phyloP scores from a whole-genome alignment of 2,797 vertebrate genomes.

The Antennarius maculatus region DNA sequence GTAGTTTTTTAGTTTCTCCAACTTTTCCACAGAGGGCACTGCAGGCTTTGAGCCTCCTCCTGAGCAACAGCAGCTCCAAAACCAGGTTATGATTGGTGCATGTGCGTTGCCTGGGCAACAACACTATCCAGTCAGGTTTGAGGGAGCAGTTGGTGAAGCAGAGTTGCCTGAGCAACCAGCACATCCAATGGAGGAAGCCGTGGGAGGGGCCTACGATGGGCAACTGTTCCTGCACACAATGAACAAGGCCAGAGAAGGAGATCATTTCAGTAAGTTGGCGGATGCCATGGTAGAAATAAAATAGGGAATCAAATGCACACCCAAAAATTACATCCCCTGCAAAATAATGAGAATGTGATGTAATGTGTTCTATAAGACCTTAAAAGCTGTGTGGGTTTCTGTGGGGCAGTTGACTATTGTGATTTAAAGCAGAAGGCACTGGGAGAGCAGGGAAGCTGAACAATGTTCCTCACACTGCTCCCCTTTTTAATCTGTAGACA shows the following conservation, averaged over 20 bases:
- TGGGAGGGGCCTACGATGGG: conserved; percentile 39
- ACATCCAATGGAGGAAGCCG: conserved; percentile 53
- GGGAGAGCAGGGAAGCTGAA: background rate
- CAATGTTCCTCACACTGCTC: background rate
- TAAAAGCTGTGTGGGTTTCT: background rate
- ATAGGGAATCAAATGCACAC: background rate
- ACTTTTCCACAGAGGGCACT: conserved; percentile 72
- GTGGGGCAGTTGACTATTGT: background rate
- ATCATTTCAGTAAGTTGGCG: conserved; percentile 71
- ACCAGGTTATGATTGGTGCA: conserved; percentile 61
- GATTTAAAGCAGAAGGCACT: background rate
- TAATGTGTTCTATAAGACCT: background rate
- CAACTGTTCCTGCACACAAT: conserved; percentile 68
- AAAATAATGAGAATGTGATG: background rate
- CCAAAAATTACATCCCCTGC: background rate
- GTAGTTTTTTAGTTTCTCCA: conserved; percentile 52
- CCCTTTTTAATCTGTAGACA: conserved; percentile 63
- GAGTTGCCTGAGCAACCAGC: conserved; percentile 72
- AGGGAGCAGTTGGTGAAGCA: conserved; percentile 51
- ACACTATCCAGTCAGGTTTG: conserved; percentile 64
- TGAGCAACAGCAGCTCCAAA: conserved; percentile 67
- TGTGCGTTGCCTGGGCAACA: conserved; percentile 71
- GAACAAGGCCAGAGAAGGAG: conserved; percentile 56
- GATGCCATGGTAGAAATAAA: conserved; percentile 5
- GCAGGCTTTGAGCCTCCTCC: conserved; percentile 65